Evolutionary conservation across 2,888 invertebrate genomes (phyloP), one percentile per base, ranked within the genome.

Genomic region (Ormia ochracea): DNA sequence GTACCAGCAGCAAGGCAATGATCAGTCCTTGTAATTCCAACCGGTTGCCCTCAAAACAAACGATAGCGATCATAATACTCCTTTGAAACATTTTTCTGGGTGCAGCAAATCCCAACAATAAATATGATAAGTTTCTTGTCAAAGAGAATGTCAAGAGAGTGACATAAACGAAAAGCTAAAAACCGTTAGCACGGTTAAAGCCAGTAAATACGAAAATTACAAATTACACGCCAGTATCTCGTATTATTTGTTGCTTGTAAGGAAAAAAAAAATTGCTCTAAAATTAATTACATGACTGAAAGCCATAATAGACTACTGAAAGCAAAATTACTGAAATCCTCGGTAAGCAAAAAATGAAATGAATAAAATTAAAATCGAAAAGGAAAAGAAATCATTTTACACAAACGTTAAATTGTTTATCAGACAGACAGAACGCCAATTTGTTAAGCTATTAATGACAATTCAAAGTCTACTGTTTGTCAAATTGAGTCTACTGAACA

Each of bases 391-490:
- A 50, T 56, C 66, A 28, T 73, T 45, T 68, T 63, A 74, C n/a
- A 59, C 17, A 23, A 48, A 58, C 56, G 21, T 48, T 45, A 36
- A 52, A 41, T 65, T 69, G 58, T 43, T 43, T 69, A 48, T 41
- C 33, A 6, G 33, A 69, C 56, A 28, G 36, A 69, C 56, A 56
- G 50, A 68, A 58, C 63, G 43, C 72, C 72, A 80, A 80, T 73
- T 80, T 80, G 80, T 76, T 80, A 68, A 80, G 76, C 76, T 73
- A 80, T 80, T 80, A 80, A 76, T 76, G 80, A 80, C 80, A 80
- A 80, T 80, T 80, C 72, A 80, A 80, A 80, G 80, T 80, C 76
- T 80, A 80, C 80, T 68, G 80, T 80, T 80, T 80, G 80, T 80
- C 80, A 80, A 80, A 70, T 76, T 56, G 56, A 69, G 63, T 69